Conservation (phyloP, 2,113 vertebrate species). For the Myodes glareolus region DNA sequence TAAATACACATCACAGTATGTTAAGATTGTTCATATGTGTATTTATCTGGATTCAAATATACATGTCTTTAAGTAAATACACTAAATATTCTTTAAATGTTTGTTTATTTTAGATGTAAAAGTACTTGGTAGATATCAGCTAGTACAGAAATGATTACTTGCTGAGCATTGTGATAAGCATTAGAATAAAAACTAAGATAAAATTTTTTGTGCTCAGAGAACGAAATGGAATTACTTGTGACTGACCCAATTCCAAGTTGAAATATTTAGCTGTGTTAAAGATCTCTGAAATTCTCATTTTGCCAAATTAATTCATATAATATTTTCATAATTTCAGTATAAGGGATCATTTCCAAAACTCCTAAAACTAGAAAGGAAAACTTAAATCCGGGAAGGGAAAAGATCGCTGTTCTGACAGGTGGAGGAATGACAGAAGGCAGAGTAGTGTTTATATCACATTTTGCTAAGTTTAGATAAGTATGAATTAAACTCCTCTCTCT, state of each 20-base stretch:
- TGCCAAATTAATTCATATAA: neutral
- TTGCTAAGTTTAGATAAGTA: slow-evolving; percentile 76
- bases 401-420: slow-evolving; percentile 41
- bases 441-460: slow-evolving; percentile 58
- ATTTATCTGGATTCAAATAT: neutral
- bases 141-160: neutral
- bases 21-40: neutral
- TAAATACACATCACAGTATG: neutral
- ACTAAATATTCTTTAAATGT: neutral
- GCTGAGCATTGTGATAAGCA: neutral
- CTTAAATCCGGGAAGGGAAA: neutral
- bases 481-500: slow-evolving; percentile 77
- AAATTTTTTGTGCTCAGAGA: neutral
- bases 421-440: neutral
- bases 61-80: neutral
- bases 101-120: neutral
- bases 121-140: neutral
- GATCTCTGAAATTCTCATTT: neutral
- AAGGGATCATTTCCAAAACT: slow-evolving; percentile 36
- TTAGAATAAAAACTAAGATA: neutral
- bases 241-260: neutral
- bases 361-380: slow-evolving; percentile 43
- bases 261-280: neutral
- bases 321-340: slow-evolving; percentile 54
- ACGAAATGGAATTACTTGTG: neutral